Percentiles rank a stretch among this genome's conserved stretches.
Conservation (phyloP, 2,797 vertebrate species). For the Coranthus polyacanthus region DNA sequence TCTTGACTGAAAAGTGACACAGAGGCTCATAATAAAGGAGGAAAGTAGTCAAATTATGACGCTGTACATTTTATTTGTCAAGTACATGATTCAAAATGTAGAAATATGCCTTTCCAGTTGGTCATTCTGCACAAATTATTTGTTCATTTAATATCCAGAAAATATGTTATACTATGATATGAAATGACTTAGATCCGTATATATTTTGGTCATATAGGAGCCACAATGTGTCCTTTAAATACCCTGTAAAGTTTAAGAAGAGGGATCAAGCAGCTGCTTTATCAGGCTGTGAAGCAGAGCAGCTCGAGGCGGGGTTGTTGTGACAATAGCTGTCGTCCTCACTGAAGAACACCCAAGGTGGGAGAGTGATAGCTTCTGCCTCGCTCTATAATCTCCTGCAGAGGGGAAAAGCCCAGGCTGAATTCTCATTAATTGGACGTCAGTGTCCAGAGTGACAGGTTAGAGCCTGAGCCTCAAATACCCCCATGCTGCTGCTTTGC, state of each 20-base stretch:
- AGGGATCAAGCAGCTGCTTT: conserved; percentile 50
- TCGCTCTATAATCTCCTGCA: conserved; percentile 58
- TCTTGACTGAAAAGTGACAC: no score
- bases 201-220: conserved; percentile 7
- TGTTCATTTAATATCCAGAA: no score
- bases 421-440: conserved; percentile 73
- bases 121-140: no score
- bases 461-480: conserved; percentile 50
- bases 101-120: no score
- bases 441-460: conserved; percentile 63
- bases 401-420: conserved; percentile 52
- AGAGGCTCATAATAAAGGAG: no score
- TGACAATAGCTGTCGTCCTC: conserved; percentile 67
- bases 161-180: no score
- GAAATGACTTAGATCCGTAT: background rate
- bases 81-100: no score
- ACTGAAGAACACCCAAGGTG: conserved; percentile 49
- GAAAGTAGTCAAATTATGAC: no score
- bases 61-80: no score
- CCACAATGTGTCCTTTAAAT: conserved; percentile 20
- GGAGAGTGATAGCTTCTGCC: conserved; percentile 58
- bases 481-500: conserved; percentile 51
- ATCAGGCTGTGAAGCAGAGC: conserved; percentile 50
- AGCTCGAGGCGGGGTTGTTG: conserved; percentile 58
- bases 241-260: conserved; percentile 24